These are phyloP conservation scores for Platygyra sinensis DNA, from an alignment of 64 coral and sea anemone species.

Conservation along the genomic window DNA sequence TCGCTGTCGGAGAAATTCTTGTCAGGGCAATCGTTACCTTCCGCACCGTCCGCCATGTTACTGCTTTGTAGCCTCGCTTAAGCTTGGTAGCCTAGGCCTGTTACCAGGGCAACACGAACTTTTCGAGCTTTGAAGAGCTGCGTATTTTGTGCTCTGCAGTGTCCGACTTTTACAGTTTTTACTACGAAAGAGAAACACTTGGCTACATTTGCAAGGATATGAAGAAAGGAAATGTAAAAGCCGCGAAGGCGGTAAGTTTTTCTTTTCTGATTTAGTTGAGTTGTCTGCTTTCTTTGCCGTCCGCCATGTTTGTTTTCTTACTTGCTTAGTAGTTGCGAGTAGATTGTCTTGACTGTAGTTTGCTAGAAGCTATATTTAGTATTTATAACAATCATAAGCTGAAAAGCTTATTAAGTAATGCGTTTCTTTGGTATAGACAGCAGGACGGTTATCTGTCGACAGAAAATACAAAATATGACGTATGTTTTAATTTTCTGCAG, in stretches of 20 bases:
- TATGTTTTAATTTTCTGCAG: too few relatives aligned
- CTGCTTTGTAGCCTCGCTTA: slow-evolving; percentile 14
- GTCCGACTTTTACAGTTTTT: not conserved
- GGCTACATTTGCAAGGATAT: not conserved
- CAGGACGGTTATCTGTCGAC: too few relatives aligned
- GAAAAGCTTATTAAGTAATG: not conserved
- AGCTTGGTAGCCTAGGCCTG: slow-evolving; percentile 29
- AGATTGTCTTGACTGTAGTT: not conserved
- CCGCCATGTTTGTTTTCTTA: slow-evolving; percentile 19
- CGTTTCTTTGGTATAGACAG: too few relatives aligned
- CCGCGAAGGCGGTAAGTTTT: slow-evolving; percentile 39
- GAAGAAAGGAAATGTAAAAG: slow-evolving; percentile 58
- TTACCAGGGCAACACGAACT: slow-evolving; percentile 39
- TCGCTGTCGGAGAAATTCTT: not conserved
- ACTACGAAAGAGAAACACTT: not conserved
- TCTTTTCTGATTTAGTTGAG: not conserved
- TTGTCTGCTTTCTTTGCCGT: not conserved
- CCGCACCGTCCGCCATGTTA: not conserved
- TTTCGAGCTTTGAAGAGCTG: not conserved
- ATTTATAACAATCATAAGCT: not conserved
- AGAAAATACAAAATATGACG: too few relatives aligned
- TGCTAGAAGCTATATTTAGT: not conserved
- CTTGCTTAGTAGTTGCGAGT: not conserved
- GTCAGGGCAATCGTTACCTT: not conserved
- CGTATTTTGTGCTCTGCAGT: not conserved